Conservation (phyloP, 2,113 vertebrate genomes). For the Osmerus mordax region DNA sequence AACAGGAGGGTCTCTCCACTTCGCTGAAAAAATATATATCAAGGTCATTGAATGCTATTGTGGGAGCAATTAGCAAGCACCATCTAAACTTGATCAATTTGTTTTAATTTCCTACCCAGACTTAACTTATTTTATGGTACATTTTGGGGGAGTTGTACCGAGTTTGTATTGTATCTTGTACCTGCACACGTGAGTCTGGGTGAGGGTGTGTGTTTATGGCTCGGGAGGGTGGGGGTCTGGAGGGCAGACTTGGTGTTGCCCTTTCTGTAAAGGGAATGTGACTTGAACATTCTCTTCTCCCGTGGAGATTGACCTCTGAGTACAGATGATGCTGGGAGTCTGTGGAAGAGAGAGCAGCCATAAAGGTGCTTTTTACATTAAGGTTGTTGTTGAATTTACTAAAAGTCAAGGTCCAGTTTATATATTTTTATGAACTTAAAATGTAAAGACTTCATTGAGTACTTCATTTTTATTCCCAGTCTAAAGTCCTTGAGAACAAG, state of each 20-base stretch:
- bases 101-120: too few species aligned
- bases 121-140: too few species aligned
- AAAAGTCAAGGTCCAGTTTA: too few species aligned
- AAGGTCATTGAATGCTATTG: neutral
- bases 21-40: constrained; percentile 6
- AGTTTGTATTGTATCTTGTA: constrained; percentile 8
- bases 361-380: too few species aligned
- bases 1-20: neutral
- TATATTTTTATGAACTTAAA: neutral
- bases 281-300: constrained; percentile 8
- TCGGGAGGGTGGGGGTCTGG: constrained; percentile 31
- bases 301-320: constrained; percentile 54
- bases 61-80: too few species aligned
- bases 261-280: constrained; percentile 1
- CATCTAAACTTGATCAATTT: too few species aligned
- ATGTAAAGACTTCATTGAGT: neutral
- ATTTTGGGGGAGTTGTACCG: too few species aligned
- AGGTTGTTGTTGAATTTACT: too few species aligned
- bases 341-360: neutral
- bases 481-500: too few species aligned
- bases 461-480: too few species aligned
- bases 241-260: constrained; percentile 31
- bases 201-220: neutral
- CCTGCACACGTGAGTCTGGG: constrained; percentile 25
- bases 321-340: constrained; percentile 33